Conservation (phyloP, 35 echinoderm and acorn worm species). For the Amphiura filiformis region DNA sequence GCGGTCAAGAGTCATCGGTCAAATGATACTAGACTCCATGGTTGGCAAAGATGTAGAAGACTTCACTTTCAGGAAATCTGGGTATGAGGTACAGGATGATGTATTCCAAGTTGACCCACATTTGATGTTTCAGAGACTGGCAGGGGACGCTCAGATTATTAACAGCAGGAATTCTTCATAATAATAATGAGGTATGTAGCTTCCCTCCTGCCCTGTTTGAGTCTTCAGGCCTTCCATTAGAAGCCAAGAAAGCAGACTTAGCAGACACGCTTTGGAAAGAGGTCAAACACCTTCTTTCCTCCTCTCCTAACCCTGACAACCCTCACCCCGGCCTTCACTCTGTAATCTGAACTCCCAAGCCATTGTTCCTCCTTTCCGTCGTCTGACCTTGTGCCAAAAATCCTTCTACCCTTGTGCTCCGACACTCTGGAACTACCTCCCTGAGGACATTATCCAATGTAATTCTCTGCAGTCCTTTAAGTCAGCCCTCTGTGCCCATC, state of each 20-base stretch:
- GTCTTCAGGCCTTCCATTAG: not conserved
- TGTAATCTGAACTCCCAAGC: no score
- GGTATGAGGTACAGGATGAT: constrained; percentile 28
- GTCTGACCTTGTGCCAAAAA: no score
- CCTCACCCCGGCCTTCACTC: no score
- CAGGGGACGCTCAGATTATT: not conserved
- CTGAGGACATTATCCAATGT: no score
- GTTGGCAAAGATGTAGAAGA: constrained; percentile 23
- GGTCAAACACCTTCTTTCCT: no score
- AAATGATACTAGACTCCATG: constrained; percentile 42
- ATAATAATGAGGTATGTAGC: constrained; percentile 70
- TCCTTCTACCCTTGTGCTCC: no score
- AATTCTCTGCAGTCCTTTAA: no score
- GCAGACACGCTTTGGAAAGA: constrained; percentile 52
- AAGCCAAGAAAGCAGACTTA: constrained; percentile 48
- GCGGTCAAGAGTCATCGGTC: constrained; percentile 27
- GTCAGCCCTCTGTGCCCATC: no score
- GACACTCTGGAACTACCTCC: no score
- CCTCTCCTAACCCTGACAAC: no score
- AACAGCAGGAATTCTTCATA: constrained; percentile 33
- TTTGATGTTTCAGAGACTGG: constrained; percentile 62
- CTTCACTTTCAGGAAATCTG: constrained; percentile 48
- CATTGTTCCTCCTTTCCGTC: no score
- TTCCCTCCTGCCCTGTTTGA: constrained; percentile 80
- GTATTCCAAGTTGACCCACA: constrained; percentile 57